These are phyloP conservation scores for Tangara arthus DNA, from an alignment of 2,797 vertebrate genomes.

Conservation along the genomic window DNA sequence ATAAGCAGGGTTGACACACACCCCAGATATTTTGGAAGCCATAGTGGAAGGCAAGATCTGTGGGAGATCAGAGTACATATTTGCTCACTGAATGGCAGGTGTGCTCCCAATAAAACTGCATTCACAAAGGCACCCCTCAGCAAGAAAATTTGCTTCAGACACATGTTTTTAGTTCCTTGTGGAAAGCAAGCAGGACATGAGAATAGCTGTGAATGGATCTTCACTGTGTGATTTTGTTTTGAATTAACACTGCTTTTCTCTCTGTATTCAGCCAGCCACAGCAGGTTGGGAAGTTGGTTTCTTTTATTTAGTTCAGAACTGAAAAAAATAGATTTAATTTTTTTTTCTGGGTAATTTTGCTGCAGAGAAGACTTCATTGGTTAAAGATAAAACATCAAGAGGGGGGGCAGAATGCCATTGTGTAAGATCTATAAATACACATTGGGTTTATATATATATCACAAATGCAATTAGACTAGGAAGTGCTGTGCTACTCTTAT, in stretches of 20 bases:
- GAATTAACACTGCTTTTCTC: slow-evolving; percentile 2
- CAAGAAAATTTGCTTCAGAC: neutral
- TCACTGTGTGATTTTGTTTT: neutral
- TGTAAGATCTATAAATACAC: slow-evolving; percentile 8
- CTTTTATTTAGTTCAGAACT: slow-evolving; percentile 6
- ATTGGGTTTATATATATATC: neutral
- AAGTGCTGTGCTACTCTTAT: neutral
- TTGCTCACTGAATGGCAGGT: neutral
- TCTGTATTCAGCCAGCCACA: neutral
- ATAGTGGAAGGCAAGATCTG: neutral
- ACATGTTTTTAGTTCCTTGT: neutral
- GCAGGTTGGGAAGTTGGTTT: neutral
- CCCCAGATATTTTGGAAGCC: neutral
- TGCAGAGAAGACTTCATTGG: neutral
- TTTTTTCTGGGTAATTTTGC: neutral
- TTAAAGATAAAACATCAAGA: neutral
- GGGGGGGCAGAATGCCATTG: neutral
- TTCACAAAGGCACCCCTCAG: neutral
- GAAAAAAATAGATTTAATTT: neutral
- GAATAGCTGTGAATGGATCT: neutral
- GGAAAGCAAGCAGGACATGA: neutral
- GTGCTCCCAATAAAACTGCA: neutral
- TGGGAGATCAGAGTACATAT: neutral
- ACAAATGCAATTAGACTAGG: neutral
- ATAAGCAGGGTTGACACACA: neutral